Evolutionary conservation across 2,113 vertebrate species (phyloP), one percentile per base, ranked within the genome.

Genomic region (Balaeniceps rex): DNA sequence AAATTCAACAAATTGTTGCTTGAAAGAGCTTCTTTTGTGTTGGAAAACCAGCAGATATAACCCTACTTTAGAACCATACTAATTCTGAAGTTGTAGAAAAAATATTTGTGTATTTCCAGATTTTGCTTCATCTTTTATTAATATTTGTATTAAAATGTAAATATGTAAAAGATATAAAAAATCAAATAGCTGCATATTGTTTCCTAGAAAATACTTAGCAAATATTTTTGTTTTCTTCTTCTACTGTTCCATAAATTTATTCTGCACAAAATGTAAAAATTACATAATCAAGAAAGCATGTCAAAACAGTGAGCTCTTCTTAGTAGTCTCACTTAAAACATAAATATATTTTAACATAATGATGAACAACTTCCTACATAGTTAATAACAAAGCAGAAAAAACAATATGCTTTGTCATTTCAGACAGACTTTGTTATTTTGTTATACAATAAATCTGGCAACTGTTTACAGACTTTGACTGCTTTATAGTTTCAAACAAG

Each of bases 371-470:
- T 94, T 95, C 82, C 86, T 90, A 51, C 51, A 29, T 65, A 51
- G 55, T 78, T 88, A 86, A 69, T 88, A 94, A 49, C 25, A 81
- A 93, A 90, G 46, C 22, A 96, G 87, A 65, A 84, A 87, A 70
- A 83, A 23, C 31, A 93, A 36, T 83, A 85, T 79, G 42, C 25
- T 86, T 90, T 55, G 33, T 65, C 25, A 74, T 93, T 91, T 93
- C 87, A 61, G 60, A 71, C 60, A 86, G 85, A 79, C 22, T 58
- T 83, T 54, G 76, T 87, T 94, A 83, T 92, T 96, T 95, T 93
- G 25, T 86, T 94, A 57, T 83, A 34, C 54, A 88, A 22, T 92
- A 70, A 89, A 80, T 94, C 91, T 7, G 8, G 52, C 65, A 93
- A 54, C 52, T 66, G 72, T 92, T 95, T 88, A 58, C 58, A 90